These are phyloP conservation scores for Dendroctonus ponderosae DNA, from an alignment of 1,140 invertebrate species.

Conservation along the genomic window DNA sequence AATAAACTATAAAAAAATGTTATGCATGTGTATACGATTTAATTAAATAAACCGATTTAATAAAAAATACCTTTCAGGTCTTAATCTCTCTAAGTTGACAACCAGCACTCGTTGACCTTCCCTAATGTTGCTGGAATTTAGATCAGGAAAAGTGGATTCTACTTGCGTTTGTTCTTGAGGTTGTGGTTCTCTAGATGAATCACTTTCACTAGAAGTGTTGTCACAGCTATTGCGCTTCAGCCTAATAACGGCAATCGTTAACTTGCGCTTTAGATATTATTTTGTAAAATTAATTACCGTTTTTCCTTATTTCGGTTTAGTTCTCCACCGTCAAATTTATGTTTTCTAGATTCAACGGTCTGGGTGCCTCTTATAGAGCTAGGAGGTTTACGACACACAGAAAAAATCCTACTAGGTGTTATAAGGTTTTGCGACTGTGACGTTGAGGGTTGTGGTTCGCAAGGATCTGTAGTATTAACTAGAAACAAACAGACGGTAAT, in stretches of 20 bases:
- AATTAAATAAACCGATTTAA: too few relatives aligned
- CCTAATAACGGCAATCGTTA: background rate
- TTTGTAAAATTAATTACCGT: conserved; percentile 16
- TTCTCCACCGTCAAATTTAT: conserved; percentile 30
- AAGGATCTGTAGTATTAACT: too few relatives aligned
- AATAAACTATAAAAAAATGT: too few relatives aligned
- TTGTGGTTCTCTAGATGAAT: conserved; percentile 21
- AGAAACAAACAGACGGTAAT: too few relatives aligned
- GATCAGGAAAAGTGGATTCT: background rate
- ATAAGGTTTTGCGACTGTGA: conserved; percentile 34
- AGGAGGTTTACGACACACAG: conserved; percentile 36
- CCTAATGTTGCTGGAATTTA: background rate
- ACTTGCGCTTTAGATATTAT: background rate
- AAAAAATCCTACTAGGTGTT: conserved; percentile 41
- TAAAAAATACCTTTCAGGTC: conserved; percentile 16
- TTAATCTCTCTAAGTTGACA: conserved; percentile 25
- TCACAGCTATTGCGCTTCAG: conserved; percentile 18
- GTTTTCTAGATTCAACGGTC: conserved; percentile 38
- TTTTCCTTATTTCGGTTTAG: conserved; percentile 27
- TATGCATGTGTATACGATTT: too few relatives aligned
- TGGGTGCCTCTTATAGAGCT: conserved; percentile 39
- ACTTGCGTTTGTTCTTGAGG: background rate
- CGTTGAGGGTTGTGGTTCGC: conserved; percentile 11
- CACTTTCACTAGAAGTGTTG: conserved; percentile 5
- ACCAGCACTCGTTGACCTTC: conserved; percentile 24